Base-by-base conservation (phyloP, 1,140 invertebrate species). In the Micrasema longulum region DNA sequence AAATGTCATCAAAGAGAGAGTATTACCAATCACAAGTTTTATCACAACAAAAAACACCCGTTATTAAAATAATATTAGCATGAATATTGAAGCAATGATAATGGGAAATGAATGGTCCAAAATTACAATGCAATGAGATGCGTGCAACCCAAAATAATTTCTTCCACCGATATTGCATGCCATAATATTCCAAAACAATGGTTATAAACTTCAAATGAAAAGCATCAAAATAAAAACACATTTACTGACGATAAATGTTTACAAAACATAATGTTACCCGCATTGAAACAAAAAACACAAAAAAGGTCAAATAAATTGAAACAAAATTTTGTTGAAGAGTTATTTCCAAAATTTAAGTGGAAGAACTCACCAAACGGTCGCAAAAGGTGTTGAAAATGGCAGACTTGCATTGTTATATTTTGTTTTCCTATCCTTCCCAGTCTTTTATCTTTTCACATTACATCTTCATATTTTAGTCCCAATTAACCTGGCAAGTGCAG, bases 341-440 rank as follows among this genome's bases (percentile, higher is more conserved):
- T 69, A 69, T 60, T 75, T 22, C 50, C 38, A 68, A 41, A 52
- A 62, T 63, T 75, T n/a, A 55, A 69, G n/a, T 57, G 36, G 43
- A 64, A 71, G 26, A 82, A 85, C 84, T 85, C 80, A 85, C 84
- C 84, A 80, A 84, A 83, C 78, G 84, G 84, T 77, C 82, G 79
- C 76, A 85, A 77, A 50, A 85, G 84, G 76, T 85, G 84, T 79
- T 85, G 84, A 82, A 85, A 85, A 84, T 85, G 84, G 82, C 84
- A 85, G 81, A 85, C 84, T 80, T 85, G 84, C 84, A 85, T 85
- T 81, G 83, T 81, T 52, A 60, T 45, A 26, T 55, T 57, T 26
- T 71, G 64, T 69, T 18, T 69, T 55, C 50, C 22, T 45, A 41
- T 31, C 55, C 45, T 23, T 63, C 43, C 31, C 60, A 52, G 43